phyloP scores from a whole-genome alignment of 2,888 invertebrate species.

The Parthenolecanium corni region DNA sequence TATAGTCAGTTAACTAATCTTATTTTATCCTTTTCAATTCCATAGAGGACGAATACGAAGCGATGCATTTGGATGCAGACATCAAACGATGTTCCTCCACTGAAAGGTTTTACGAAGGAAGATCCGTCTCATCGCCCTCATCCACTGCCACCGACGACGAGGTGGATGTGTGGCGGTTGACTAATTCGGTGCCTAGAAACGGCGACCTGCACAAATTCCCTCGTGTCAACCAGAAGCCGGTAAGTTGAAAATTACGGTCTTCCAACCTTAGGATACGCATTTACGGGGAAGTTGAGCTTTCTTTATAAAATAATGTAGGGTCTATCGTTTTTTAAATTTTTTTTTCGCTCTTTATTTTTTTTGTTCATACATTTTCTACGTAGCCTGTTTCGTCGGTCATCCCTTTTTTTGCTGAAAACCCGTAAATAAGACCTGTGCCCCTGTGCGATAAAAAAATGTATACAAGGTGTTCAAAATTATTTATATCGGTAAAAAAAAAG shows the following conservation, averaged over 20 bases:
- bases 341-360: too few species aligned
- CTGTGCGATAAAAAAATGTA: too few species aligned
- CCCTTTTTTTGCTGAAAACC: too few species aligned
- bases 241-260: neutral
- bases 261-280: neutral
- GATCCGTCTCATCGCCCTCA: neutral
- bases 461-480: too few species aligned
- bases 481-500: too few species aligned
- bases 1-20: too few species aligned
- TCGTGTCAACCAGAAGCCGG: neutral
- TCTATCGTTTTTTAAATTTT: neutral
- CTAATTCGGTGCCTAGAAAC: neutral
- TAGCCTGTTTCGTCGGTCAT: too few species aligned
- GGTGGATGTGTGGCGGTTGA: neutral
- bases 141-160: neutral
- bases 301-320: neutral
- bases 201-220: neutral
- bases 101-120: neutral
- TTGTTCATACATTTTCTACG: too few species aligned
- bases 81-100: neutral
- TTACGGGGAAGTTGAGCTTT: neutral
- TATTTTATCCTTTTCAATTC: too few species aligned
- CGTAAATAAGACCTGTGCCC: too few species aligned
- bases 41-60: constrained; percentile 5
- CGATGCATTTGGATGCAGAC: neutral